Base-by-base conservation (phyloP, 2,113 vertebrate genomes). In the Pagrus major region DNA sequence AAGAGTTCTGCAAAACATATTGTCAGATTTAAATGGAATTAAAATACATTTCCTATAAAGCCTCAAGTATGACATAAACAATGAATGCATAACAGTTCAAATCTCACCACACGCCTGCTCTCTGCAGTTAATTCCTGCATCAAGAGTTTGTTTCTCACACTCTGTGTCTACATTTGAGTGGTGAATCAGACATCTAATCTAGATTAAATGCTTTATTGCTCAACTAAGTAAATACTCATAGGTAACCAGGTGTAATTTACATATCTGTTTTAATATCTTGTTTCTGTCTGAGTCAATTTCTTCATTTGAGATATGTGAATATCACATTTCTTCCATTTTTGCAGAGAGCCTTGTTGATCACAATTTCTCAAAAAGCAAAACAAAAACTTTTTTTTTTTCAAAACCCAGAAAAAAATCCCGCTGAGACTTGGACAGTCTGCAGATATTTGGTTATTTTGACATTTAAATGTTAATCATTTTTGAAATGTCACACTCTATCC, bases 401-500 rank as follows among this genome's bases (percentile, higher is more conserved):
- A 44, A 80, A 47, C 15, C 16, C n/a, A n/a, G n/a, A 60, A 67
- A 59, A 89, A 92, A 88, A 81, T 71, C 75, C 88, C 87, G 87
- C 23, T 44, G 56, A 85, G 58, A 85, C 68, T 51, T 69, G 88
- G 86, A 81, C 75, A 85, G 80, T 72, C 81, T 70, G 81, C 66
- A 85, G 76, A 85, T 84, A 85, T 89, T 88, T 84, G 67, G 67
- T 93, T 89, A 78, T 91, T 93, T 81, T 95, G 94, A 94, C 94
- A 93, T 94, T 95, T 94, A 91, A 89, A 93, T 91, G 91, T 90
- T 89, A 92, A 93, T 92, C 60, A 56, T 84, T 75, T n/a, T 76
- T 91, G 76, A 95, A 95, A 94, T 94, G 94, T 95, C 93, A 94
- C 27, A 72, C 68, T 90, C 89, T 91, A 91, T 91, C 90, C 70